phyloP scores from a whole-genome alignment of 2,797 vertebrate species.

The Odontamblyopus rebecca region DNA sequence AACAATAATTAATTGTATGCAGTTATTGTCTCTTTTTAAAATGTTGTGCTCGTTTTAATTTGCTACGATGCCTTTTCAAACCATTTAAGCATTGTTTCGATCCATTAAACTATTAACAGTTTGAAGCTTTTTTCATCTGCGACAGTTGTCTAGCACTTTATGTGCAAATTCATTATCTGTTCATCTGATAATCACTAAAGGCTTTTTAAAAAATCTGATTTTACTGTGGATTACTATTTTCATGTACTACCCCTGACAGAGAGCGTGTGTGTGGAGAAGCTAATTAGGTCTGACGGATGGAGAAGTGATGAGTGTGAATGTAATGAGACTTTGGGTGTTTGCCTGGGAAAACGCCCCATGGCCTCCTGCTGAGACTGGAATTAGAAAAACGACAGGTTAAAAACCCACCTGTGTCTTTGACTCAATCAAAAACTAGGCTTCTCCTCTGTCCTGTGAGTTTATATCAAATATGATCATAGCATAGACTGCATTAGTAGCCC shows the following conservation, averaged over 20 bases:
- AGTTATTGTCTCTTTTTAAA: neutral
- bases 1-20: neutral
- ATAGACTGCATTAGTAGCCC: neutral
- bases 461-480: neutral
- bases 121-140: neutral
- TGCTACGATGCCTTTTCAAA: neutral
- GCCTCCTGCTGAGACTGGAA: conserved; percentile 59
- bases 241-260: conserved; percentile 52
- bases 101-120: neutral
- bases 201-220: conserved; percentile 20
- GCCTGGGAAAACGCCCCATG: conserved; percentile 53
- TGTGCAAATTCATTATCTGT: conserved; percentile 19
- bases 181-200: neutral
- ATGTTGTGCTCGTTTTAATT: neutral
- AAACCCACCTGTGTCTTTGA: conserved; percentile 58
- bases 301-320: conserved; percentile 65
- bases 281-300: conserved; percentile 69
- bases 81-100: neutral
- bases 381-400: conserved; percentile 71
- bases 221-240: conserved; percentile 7
- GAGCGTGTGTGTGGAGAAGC: conserved; percentile 48
- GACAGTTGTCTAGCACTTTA: neutral
- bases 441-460: conserved; percentile 15
- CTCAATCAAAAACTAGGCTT: conserved; percentile 33
- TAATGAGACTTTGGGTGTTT: conserved; percentile 66